Percentiles rank a stretch among this genome's conserved stretches.
Conservation (phyloP, 2,888 invertebrate species). For the Marronus borbonicus region DNA sequence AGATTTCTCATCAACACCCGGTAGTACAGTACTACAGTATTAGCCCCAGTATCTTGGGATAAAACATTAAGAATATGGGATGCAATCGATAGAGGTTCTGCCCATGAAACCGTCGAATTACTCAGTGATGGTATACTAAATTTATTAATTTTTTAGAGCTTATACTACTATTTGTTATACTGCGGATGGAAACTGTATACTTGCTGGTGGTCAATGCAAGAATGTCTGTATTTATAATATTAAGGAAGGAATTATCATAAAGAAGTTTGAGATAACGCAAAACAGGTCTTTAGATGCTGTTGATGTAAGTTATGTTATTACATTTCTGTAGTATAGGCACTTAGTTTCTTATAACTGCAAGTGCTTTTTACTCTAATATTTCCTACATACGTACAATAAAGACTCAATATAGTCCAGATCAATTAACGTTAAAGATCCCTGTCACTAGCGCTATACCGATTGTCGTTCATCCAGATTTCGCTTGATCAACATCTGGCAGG, state of each 20-base stretch:
- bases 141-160: conserved; percentile 75
- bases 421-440: too few species aligned
- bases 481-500: too few species aligned
- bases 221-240: conserved; percentile 96
- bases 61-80: conserved; percentile 94
- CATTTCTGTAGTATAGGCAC: not conserved
- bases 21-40: conserved; percentile 82
- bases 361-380: too few species aligned
- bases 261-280: conserved; percentile 94
- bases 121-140: conserved; percentile 79
- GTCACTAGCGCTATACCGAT: too few species aligned
- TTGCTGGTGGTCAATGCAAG: conserved; percentile 96
- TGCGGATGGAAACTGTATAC: conserved; percentile 90
- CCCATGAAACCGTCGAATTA: conserved; percentile 86
- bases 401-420: too few species aligned
- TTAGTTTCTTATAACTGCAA: too few species aligned
- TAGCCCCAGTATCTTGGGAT: conserved; percentile 97
- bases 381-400: too few species aligned
- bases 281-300: conserved; percentile 96
- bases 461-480: too few species aligned
- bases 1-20: conserved; percentile 82
- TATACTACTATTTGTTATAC: conserved; percentile 95
- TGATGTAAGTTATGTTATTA: conserved; percentile 80
- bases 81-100: conserved; percentile 85
- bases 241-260: conserved; percentile 85